Evolutionary conservation across 1,140 invertebrate species (phyloP), one percentile per base, ranked within the genome.

Genomic region (Heliconius eleuchia): DNA sequence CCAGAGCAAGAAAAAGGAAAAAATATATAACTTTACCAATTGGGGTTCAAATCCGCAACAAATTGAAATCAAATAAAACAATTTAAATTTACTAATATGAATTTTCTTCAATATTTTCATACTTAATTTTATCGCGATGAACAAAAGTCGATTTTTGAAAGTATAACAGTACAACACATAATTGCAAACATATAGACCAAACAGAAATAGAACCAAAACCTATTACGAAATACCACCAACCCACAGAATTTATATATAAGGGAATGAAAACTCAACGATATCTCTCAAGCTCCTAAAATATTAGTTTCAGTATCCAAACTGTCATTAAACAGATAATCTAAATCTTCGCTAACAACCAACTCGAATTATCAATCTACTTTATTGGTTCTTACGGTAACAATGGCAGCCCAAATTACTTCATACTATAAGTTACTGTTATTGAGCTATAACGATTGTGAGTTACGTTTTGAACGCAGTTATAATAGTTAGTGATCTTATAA

Each of bases 341-440:
- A 77, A 77, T 73, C 75, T 70, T 19, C 52, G 76, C 52, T 71
- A 77, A 71, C 23, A 70, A 27, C 46, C 70, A 27, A 74, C 42
- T 80, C 52, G 46, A 80, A 80, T 76, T 80, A 80, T 80, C 75
- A 80, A 80, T 80, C 71, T 74, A 73, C 30, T 70, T 80, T 77
- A 74, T 80, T 60, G 27, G 23, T 77, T 66, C 72, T 77, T 77
- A 74, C 82, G 82, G 66, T 76, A 55, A 60, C 76, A 80, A 66
- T 80, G 55, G 74, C 55, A 74, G 71, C 73, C 7, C 19, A 83
- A 78, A 74, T 57, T 70, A 27, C 27, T 66, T 66, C 30, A 30
- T 66, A 66, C 60, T 66, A 66, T 66, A 66, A 66, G 60, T 66
- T 66, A 66, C 13, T 30, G 60, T 66, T 66, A 66, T 66, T 66